phyloP scores from a whole-genome alignment of 2,797 vertebrate genomes.

The Propithecus perrieri region DNA sequence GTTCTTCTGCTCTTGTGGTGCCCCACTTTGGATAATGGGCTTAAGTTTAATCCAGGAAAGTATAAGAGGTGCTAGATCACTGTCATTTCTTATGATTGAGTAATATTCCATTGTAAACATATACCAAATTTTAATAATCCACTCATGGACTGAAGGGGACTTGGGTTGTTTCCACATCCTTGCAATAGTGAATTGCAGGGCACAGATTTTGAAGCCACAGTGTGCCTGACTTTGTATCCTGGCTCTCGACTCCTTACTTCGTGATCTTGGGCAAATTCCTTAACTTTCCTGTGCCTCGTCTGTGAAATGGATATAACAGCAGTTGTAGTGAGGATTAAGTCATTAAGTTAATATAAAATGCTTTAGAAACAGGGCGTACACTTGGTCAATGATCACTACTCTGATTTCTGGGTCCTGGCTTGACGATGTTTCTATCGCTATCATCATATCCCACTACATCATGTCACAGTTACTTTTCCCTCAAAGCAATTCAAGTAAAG shows the following conservation, averaged over 20 bases:
- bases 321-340: neutral
- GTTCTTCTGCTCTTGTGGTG: too few relatives aligned
- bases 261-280: neutral
- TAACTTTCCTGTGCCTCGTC: neutral
- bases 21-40: too few relatives aligned
- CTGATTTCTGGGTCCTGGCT: neutral
- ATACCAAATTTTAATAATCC: too few relatives aligned
- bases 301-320: neutral
- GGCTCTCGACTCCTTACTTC: neutral
- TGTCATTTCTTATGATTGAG: too few relatives aligned
- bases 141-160: too few relatives aligned
- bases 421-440: neutral
- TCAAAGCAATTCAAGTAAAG: neutral
- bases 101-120: too few relatives aligned
- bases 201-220: neutral
- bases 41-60: too few relatives aligned
- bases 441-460: neutral
- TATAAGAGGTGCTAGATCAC: too few relatives aligned
- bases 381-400: neutral
- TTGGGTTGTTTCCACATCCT: too few relatives aligned
- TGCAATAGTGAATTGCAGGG: neutral
- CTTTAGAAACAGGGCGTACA: neutral
- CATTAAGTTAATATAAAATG: neutral
- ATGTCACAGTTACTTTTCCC: neutral
- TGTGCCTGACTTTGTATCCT: neutral